A percentile compares a stretch with the other conserved stretches of the same genome.
Evolutionary conservation across 2,888 invertebrate species (phyloP).

Genomic region (Macropis europaea): DNA sequence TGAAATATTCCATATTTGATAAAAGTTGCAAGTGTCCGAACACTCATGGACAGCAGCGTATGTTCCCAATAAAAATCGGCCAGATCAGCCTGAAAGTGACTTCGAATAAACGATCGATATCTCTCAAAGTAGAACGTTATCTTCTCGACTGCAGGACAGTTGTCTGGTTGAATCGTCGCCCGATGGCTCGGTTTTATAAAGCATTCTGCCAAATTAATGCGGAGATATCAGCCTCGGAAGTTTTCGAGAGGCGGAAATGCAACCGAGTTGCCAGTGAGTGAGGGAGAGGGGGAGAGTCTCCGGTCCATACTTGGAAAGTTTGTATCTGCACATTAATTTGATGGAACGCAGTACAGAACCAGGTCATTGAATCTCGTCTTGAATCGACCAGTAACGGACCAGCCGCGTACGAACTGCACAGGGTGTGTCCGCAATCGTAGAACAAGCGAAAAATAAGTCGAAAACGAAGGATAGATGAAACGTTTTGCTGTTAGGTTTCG

Average conservation of each 20-base stretch:
- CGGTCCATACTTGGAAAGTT: constrained; percentile 13
- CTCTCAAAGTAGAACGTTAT: neutral
- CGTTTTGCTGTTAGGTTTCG: too few species aligned
- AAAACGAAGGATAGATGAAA: too few species aligned
- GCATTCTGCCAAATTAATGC: constrained; percentile 30
- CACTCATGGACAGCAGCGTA: too few species aligned
- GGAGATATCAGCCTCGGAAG: constrained; percentile 27
- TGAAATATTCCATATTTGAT: too few species aligned
- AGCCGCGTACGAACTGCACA: neutral
- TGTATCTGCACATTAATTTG: constrained; percentile 34
- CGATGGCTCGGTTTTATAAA: constrained; percentile 16
- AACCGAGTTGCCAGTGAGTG: neutral
- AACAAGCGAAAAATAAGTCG: too few species aligned
- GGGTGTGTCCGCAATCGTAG: too few species aligned
- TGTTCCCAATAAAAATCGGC: too few species aligned
- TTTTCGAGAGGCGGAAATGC: constrained; percentile 31
- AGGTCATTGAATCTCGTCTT: constrained; percentile 40
- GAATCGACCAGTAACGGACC: constrained; percentile 10
- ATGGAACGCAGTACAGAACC: constrained; percentile 16
- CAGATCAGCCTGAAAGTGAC: too few species aligned
- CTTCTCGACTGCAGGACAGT: constrained; percentile 2
- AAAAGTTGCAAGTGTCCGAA: too few species aligned
- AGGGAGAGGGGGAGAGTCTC: neutral
- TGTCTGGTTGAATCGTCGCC: neutral
- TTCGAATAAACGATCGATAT: neutral